Conservation (phyloP, 2,797 vertebrate species). For the Acridotheres tristis region DNA sequence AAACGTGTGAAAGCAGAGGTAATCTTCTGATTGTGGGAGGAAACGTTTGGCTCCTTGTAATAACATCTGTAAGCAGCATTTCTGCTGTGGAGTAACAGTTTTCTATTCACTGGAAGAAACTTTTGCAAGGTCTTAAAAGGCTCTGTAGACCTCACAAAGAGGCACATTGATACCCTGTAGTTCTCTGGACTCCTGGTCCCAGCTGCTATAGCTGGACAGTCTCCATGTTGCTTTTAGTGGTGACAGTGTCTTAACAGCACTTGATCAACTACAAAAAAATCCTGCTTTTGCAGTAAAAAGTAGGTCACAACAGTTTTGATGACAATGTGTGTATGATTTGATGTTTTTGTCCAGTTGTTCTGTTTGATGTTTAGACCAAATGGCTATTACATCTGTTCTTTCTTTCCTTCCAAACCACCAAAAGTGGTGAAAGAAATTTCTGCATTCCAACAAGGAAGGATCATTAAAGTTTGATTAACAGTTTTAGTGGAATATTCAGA, state of each 20-base stretch:
- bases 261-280: not conserved
- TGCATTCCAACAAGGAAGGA: not conserved
- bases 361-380: not conserved
- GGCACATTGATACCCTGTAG: not conserved
- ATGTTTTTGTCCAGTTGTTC: not conserved
- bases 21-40: not conserved
- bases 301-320: not conserved
- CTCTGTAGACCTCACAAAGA: not conserved
- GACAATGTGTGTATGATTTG: not conserved
- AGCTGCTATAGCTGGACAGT: not conserved
- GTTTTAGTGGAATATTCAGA: not conserved
- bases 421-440: not conserved
- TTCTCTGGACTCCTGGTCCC: not conserved
- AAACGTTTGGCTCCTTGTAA: not conserved
- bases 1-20: not conserved
- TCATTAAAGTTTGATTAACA: not conserved
- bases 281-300: not conserved
- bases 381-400: not conserved
- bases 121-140: not conserved
- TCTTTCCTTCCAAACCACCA: not conserved
- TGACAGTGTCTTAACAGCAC: not conserved
- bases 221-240: not conserved
- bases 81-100: not conserved
- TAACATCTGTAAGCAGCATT: not conserved
- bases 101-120: not conserved